Percentiles rank a stretch among this genome's conserved stretches.
phyloP scores from a whole-genome alignment of 2,888 invertebrate genomes.

The Heteropelma amictum region DNA sequence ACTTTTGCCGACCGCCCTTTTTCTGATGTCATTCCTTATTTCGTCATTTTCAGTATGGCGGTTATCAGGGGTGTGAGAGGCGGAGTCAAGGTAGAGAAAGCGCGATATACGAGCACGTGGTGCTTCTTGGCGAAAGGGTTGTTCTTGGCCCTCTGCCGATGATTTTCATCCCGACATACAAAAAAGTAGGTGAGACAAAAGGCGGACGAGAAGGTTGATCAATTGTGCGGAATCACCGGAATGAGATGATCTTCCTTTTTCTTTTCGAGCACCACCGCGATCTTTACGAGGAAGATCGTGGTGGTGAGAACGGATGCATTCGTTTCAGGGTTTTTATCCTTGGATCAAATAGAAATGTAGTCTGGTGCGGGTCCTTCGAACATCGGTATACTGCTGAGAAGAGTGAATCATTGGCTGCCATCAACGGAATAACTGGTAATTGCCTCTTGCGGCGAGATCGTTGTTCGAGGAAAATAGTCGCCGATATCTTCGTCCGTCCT shows the following conservation, averaged over 20 bases:
- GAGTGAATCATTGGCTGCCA: slow-evolving; percentile 28
- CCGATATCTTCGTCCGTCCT: background rate
- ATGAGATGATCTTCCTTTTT: too few species aligned
- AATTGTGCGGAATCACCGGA: too few species aligned
- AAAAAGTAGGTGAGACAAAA: too few species aligned
- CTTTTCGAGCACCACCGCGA: too few species aligned
- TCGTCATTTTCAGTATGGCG: slow-evolving; percentile 30
- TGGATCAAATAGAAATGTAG: background rate
- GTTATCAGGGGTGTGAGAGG: background rate
- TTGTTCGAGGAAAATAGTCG: slow-evolving; percentile 27
- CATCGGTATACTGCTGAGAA: background rate
- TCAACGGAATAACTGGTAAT: slow-evolving; percentile 23
- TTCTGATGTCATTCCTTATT: slow-evolving; percentile 28
- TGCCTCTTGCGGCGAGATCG: slow-evolving; percentile 17
- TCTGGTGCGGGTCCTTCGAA: background rate
- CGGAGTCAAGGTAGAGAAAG: slow-evolving; percentile 32
- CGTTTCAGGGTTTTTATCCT: background rate
- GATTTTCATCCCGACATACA: too few species aligned
- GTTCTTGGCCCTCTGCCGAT: background rate
- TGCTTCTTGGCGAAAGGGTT: background rate
- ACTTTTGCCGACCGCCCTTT: slow-evolving; percentile 23
- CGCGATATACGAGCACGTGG: background rate
- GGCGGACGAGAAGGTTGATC: too few species aligned
- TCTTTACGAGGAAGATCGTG: too few species aligned
- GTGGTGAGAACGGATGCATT: too few species aligned